These are phyloP conservation scores for Anoplius nigerrimus DNA, from an alignment of 2,888 invertebrate genomes.

Conservation along the genomic window DNA sequence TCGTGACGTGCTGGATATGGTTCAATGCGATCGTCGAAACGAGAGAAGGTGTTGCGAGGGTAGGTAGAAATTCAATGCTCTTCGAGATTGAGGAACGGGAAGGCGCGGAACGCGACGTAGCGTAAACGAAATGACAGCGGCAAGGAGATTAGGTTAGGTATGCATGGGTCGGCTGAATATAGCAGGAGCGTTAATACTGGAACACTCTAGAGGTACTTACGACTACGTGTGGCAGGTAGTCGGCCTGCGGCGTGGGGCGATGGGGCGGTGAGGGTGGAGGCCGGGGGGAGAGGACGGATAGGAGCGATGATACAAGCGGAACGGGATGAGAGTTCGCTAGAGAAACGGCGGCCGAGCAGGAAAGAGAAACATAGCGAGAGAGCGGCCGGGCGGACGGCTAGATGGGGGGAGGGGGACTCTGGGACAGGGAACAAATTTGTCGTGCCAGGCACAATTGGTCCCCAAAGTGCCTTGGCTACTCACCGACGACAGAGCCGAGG, in stretches of 20 bases:
- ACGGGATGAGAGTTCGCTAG: constrained; percentile 8
- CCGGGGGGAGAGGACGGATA: constrained; percentile 28
- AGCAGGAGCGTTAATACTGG: constrained; percentile 67
- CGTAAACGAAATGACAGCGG: constrained; percentile 43
- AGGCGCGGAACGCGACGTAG: constrained; percentile 30
- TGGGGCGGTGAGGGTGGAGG: not conserved
- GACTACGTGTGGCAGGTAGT: not conserved
- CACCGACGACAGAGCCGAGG: constrained; percentile 15
- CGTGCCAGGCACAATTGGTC: constrained; percentile 46
- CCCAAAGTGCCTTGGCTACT: constrained; percentile 41
- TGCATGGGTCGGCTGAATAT: constrained; percentile 70
- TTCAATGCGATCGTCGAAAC: too few relatives aligned
- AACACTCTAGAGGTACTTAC: constrained; percentile 51
- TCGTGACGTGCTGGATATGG: too few relatives aligned
- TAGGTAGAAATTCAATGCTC: constrained; percentile 25
- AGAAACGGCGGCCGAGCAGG: constrained; percentile 5
- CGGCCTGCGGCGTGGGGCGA: too few relatives aligned
- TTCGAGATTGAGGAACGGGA: constrained; percentile 34
- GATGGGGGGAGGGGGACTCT: constrained; percentile 15
- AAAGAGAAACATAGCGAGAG: too few relatives aligned
- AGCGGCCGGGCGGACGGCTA: too few relatives aligned
- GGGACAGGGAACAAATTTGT: constrained; percentile 47
- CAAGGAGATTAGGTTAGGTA: constrained; percentile 60
- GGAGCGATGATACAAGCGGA: constrained; percentile 29
- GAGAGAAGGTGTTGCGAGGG: too few relatives aligned